A percentile compares a stretch with the other conserved stretches of the same genome.
Evolutionary conservation across 2,888 invertebrate genomes (phyloP).

Genomic region (Oscheius sp.): DNA sequence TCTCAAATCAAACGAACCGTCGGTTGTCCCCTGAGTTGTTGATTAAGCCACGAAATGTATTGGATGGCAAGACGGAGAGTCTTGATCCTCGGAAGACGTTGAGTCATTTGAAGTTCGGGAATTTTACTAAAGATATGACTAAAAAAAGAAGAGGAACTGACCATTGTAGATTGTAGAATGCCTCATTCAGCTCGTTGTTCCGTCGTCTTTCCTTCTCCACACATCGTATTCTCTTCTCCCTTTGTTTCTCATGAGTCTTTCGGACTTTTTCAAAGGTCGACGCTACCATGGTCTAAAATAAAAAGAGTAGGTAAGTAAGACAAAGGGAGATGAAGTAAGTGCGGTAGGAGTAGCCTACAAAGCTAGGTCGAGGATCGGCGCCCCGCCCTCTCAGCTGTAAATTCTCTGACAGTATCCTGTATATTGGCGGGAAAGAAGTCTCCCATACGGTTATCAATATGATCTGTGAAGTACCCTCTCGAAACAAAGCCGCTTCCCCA

Average conservation of each 20-base stretch:
- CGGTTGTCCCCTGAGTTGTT: conserved; percentile 29
- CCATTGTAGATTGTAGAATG: conserved; percentile 7
- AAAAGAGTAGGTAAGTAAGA: background rate
- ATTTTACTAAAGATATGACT: conserved; percentile 1
- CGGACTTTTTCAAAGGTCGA: background rate
- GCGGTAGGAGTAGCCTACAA: background rate
- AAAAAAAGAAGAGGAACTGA: background rate
- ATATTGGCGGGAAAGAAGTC: background rate
- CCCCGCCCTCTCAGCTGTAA: background rate
- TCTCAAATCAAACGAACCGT: background rate
- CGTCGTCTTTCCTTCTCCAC: conserved; percentile 16
- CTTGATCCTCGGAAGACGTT: conserved; percentile 39
- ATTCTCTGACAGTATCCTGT: background rate
- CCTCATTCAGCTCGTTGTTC: conserved; percentile 16
- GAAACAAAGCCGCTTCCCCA: background rate
- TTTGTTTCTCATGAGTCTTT: background rate
- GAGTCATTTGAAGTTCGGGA: background rate
- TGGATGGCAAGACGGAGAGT: conserved; percentile 40
- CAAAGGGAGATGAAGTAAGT: background rate
- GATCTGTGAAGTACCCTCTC: background rate
- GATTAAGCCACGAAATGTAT: conserved; percentile 35
- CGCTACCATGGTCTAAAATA: background rate
- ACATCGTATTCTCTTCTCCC: background rate
- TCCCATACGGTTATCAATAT: background rate
- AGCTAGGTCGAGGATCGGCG: background rate